Percentiles rank a stretch among this genome's conserved stretches.
These are phyloP conservation scores for Dendroctonus ponderosae DNA, from an alignment of 1,140 invertebrate species.

Conservation along the genomic window DNA sequence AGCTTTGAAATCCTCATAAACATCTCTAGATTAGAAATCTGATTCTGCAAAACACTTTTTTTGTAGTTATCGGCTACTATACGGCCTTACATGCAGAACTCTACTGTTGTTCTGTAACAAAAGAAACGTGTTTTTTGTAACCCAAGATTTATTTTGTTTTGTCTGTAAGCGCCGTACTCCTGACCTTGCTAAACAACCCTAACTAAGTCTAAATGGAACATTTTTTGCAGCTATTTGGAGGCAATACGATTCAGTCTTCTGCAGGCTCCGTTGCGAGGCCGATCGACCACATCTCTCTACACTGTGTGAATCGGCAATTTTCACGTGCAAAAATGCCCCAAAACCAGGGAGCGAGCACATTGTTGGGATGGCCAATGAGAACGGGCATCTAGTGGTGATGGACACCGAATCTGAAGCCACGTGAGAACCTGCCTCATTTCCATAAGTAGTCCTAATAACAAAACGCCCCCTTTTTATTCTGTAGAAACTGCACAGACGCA, in stretches of 20 bases:
- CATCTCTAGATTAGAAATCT: too few species aligned
- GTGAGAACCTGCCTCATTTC: conserved; percentile 10
- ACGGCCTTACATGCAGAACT: too few species aligned
- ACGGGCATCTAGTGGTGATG: conserved; percentile 71
- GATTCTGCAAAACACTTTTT: too few species aligned
- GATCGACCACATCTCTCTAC: conserved; percentile 10
- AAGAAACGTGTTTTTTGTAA: too few species aligned
- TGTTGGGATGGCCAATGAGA: conserved; percentile 80
- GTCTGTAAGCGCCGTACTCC: too few species aligned
- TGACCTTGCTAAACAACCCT: too few species aligned
- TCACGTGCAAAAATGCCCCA: conserved; percentile 65
- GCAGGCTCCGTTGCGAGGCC: conserved; percentile 19
- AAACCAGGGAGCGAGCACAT: conserved; percentile 58
- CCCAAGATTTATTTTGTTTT: too few species aligned
- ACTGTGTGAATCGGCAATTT: conserved; percentile 55
- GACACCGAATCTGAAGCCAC: conserved; percentile 47
- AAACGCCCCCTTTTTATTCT: background rate
- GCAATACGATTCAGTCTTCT: conserved; percentile 21
- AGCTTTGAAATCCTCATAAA: too few species aligned
- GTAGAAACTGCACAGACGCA: conserved; percentile 56
- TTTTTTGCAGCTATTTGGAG: conserved; percentile 26
- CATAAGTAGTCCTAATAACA: background rate
- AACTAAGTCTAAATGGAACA: too few species aligned
- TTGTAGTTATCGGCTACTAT: too few species aligned
- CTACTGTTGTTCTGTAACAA: too few species aligned